A percentile compares a stretch with the other conserved stretches of the same genome.
These are phyloP conservation scores for Shinisaurus crocodilurus DNA, from an alignment of 2,113 vertebrate species.

Conservation along the genomic window DNA sequence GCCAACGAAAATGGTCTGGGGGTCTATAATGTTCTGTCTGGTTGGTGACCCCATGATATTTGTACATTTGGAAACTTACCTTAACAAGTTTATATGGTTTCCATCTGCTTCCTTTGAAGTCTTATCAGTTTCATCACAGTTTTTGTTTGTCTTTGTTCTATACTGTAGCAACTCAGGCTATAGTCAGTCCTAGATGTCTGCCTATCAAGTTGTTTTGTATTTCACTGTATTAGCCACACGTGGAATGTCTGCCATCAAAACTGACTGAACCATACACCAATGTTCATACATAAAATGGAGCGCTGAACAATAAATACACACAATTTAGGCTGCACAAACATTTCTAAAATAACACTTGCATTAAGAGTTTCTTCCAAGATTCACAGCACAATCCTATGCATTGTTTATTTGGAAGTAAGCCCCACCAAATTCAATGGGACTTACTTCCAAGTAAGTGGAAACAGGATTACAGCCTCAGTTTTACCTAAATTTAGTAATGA, in stretches of 20 bases:
- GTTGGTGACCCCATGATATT: not conserved
- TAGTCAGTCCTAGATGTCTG: not conserved
- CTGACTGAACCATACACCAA: not conserved
- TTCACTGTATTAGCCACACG: not conserved
- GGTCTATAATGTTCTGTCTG: not conserved
- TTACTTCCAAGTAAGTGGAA: not conserved
- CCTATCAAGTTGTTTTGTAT: not conserved
- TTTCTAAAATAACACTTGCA: not conserved
- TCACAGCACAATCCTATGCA: not conserved
- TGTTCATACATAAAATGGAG: not conserved
- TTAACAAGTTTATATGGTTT: not conserved
- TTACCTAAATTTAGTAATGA: slow-evolving; percentile 15
- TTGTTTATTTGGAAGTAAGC: not conserved
- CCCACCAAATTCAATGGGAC: not conserved
- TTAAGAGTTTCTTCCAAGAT: not conserved
- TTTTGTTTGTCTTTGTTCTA: not conserved
- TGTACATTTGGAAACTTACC: not conserved
- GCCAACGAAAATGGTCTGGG: not conserved
- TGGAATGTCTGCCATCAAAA: not conserved
- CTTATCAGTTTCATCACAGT: not conserved
- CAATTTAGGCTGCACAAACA: not conserved
- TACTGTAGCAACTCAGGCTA: not conserved
- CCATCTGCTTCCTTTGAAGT: not conserved
- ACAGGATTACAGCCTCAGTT: not conserved
- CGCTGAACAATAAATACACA: not conserved